These are phyloP conservation scores for Xiphydria camelus DNA, from an alignment of 2,888 invertebrate genomes.

Conservation along the genomic window DNA sequence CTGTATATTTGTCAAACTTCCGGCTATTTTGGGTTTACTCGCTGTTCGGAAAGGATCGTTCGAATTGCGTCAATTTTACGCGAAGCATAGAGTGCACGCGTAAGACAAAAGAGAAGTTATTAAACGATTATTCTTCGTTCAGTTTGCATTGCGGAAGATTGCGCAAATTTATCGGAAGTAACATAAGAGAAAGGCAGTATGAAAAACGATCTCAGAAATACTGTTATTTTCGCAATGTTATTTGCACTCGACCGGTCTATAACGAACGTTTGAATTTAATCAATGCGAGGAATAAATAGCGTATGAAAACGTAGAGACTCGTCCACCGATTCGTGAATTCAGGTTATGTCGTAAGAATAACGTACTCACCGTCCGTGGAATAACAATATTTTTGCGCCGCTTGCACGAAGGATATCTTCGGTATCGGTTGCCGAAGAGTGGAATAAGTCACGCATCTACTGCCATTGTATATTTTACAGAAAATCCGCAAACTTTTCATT, in stretches of 20 bases:
- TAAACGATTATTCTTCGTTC: too few relatives aligned
- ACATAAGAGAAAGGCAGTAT: slow-evolving; percentile 3
- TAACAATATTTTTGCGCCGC: slow-evolving; percentile 33
- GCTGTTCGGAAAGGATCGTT: slow-evolving; percentile 10
- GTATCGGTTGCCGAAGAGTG: slow-evolving; percentile 30
- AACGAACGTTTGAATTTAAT: too few relatives aligned
- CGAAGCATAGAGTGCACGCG: too few relatives aligned
- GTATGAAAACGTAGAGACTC: too few relatives aligned
- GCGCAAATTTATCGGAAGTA: background rate
- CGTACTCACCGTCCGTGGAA: slow-evolving; percentile 37
- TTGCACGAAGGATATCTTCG: slow-evolving; percentile 29
- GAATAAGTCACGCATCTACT: slow-evolving; percentile 29
- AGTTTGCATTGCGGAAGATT: background rate
- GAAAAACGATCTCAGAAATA: too few relatives aligned
- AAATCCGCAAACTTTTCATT: slow-evolving; percentile 37
- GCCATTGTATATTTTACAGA: slow-evolving; percentile 42
- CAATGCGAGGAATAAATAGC: too few relatives aligned
- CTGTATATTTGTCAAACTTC: slow-evolving; percentile 43
- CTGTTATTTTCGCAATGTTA: too few relatives aligned
- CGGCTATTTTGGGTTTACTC: slow-evolving; percentile 38
- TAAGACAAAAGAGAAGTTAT: too few relatives aligned
- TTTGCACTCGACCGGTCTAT: too few relatives aligned
- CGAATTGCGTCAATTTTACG: too few relatives aligned
- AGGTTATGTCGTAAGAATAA: slow-evolving; percentile 33
- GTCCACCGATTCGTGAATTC: too few relatives aligned